These are phyloP conservation scores for Spodoptera picta DNA, from an alignment of 2,888 invertebrate species.

Conservation along the genomic window DNA sequence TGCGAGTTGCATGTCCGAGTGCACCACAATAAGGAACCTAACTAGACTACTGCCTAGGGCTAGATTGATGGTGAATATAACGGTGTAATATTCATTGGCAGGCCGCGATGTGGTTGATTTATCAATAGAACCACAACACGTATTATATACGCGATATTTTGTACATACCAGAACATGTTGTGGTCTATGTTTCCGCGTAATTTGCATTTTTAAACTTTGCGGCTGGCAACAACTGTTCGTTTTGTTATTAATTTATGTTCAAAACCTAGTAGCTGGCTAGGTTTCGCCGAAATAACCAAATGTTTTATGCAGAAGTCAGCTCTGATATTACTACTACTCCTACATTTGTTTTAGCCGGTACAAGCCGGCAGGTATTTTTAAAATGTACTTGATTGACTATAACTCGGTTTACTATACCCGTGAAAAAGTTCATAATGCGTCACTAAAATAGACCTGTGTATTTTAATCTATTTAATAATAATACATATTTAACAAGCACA, in stretches of 20 bases:
- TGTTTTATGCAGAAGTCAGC: neutral
- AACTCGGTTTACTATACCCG: no score
- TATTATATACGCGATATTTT: constrained; percentile 56
- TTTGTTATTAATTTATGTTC: constrained; percentile 32
- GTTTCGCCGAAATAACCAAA: constrained; percentile 8
- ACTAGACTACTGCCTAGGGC: constrained; percentile 37
- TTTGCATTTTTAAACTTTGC: constrained; percentile 53
- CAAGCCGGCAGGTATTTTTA: no score
- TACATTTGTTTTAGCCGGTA: no score
- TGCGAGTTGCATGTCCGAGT: constrained; percentile 10
- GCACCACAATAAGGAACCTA: constrained; percentile 27
- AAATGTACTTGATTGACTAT: no score
- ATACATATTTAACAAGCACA: no score
- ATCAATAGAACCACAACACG: constrained; percentile 56
- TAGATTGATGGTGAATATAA: constrained; percentile 47
- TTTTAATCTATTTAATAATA: no score
- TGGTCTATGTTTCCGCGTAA: constrained; percentile 41
- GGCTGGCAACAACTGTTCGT: constrained; percentile 33
- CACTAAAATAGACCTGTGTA: no score
- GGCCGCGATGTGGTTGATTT: constrained; percentile 54
- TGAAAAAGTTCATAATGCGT: no score
- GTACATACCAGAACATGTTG: constrained; percentile 38
- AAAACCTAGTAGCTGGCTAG: neutral
- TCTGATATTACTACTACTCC: neutral
- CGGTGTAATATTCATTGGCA: constrained; percentile 40